These are phyloP conservation scores for Strix occidentalis DNA, from an alignment of 2,797 vertebrate species.

Conservation along the genomic window DNA sequence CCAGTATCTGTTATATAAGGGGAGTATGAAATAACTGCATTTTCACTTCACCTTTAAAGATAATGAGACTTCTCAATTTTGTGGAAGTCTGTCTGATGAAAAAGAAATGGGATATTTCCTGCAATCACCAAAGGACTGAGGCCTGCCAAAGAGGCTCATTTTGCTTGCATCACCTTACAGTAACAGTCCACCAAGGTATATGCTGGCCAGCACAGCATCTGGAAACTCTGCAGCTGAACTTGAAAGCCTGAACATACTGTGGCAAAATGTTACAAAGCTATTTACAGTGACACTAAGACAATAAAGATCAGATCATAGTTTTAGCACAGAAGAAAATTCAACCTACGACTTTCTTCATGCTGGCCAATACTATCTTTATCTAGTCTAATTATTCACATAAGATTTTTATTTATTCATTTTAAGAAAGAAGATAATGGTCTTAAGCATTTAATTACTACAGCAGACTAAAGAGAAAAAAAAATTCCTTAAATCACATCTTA, in stretches of 20 bases:
- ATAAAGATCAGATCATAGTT: slow-evolving; percentile 2
- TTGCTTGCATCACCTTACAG: slow-evolving; percentile 26
- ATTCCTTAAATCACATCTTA: not conserved
- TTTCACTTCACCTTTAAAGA: not conserved
- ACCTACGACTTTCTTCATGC: not conserved
- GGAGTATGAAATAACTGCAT: not conserved
- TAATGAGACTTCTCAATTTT: not conserved
- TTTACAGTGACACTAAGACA: not conserved
- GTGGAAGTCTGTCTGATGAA: not conserved
- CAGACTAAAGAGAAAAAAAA: not conserved
- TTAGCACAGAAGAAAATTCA: slow-evolving; percentile 1
- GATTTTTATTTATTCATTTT: not conserved
- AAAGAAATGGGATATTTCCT: not conserved
- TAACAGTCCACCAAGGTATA: slow-evolving; percentile 41
- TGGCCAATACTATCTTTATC: not conserved
- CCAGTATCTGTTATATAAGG: not conserved
- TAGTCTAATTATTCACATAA: not conserved
- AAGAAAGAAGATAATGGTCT: not conserved
- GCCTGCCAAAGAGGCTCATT: slow-evolving; percentile 45
- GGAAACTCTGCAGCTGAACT: slow-evolving; percentile 8
- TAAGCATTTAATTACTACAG: not conserved
- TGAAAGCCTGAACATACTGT: slow-evolving; percentile 10
- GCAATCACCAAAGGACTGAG: not conserved
- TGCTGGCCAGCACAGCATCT: slow-evolving; percentile 27
- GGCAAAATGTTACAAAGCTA: not conserved